Conservation (phyloP, 2,797 vertebrate genomes). For the Ctenopoma kingsleyae region DNA sequence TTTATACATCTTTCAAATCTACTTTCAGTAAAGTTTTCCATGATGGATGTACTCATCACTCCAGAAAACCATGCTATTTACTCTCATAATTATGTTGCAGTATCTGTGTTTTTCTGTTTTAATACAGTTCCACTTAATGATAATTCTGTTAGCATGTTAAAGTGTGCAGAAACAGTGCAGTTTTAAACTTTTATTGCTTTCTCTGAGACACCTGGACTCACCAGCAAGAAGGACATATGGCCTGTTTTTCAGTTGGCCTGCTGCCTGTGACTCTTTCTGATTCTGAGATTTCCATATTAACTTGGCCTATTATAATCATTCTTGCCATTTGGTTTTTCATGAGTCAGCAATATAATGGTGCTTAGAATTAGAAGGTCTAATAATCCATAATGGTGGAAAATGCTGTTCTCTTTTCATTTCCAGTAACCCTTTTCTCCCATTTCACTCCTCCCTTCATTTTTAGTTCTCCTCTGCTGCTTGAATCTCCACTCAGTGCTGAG, state of each 20-base stretch:
- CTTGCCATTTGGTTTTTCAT: constrained; percentile 65
- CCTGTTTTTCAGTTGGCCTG: constrained; percentile 47
- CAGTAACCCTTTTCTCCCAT: constrained; percentile 54
- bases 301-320: constrained; percentile 50
- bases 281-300: constrained; percentile 69
- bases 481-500: constrained; percentile 85
- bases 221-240: constrained; percentile 20
- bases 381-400: constrained; percentile 79
- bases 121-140: constrained; percentile 29
- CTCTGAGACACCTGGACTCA: constrained; percentile 37
- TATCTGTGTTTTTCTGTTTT: constrained; percentile 40
- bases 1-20: constrained; percentile 39
- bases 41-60: constrained; percentile 7
- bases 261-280: constrained; percentile 41
- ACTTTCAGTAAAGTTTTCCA: constrained; percentile 12
- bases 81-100: constrained; percentile 18
- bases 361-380: constrained; percentile 65
- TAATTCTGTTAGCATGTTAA: constrained; percentile 45
- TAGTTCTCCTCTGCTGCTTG: constrained; percentile 82
- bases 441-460: constrained; percentile 50
- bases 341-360: constrained; percentile 65
- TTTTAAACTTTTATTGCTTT: constrained; percentile 24
- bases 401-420: constrained; percentile 66
- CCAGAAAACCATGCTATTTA: constrained; percentile 23
- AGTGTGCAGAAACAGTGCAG: constrained; percentile 21